These are phyloP conservation scores for Ochropleura plecta DNA, from an alignment of 2,888 invertebrate species.

Conservation along the genomic window DNA sequence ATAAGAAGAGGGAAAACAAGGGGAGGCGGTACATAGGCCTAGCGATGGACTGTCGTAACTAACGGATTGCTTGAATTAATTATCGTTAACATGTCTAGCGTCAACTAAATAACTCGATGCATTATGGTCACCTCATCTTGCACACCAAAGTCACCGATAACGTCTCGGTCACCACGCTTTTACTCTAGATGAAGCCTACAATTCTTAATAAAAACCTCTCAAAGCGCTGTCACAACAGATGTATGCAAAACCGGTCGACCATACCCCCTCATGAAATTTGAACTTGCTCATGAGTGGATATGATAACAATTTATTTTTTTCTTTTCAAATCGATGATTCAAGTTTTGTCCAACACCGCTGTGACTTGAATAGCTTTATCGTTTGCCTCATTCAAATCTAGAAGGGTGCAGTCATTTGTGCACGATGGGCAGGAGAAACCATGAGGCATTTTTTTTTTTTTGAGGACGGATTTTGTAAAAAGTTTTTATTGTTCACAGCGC, in stretches of 20 bases:
- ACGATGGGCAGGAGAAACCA: not conserved
- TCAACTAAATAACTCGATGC: not conserved
- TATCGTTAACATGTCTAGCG: not conserved
- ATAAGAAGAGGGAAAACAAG: too few species aligned
- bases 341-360: not conserved
- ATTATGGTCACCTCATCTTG: not conserved
- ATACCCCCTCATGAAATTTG: not conserved
- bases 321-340: not conserved
- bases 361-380: not conserved
- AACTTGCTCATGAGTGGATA: not conserved
- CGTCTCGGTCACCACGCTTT: not conserved
- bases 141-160: not conserved
- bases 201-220: not conserved
- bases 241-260: not conserved
- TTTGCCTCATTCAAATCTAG: not conserved
- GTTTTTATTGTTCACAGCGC: slow-evolving; percentile 22
- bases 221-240: not conserved
- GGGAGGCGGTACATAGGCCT: not conserved
- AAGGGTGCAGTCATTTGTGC: not conserved
- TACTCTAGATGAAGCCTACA: not conserved
- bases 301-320: too few species aligned
- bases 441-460: not conserved
- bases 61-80: not conserved
- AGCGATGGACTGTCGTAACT: not conserved
- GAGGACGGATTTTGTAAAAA: not conserved